Evolutionary conservation across 2,113 vertebrate genomes (phyloP).

Genomic region (Thinocorus orbignyianus): DNA sequence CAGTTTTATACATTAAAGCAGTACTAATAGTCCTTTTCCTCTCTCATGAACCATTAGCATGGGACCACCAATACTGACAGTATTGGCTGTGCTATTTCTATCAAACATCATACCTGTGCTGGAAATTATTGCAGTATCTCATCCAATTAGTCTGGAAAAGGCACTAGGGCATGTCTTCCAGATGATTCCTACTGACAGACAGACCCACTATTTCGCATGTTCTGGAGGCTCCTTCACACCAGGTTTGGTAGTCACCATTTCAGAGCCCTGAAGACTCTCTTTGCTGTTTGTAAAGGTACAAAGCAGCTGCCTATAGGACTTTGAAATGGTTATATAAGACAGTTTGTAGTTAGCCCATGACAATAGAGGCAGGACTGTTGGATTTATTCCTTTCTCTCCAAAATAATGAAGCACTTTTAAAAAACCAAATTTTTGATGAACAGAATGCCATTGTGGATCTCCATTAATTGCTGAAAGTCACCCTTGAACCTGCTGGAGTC

Average conservation of each 20-base stretch:
- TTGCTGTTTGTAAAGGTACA: neutral
- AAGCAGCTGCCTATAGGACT: neutral
- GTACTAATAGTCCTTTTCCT: neutral
- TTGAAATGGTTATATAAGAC: neutral
- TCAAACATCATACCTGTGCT: neutral
- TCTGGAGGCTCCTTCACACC: neutral
- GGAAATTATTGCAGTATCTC: neutral
- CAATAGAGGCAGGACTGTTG: neutral
- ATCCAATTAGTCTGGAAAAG: constrained; percentile 7
- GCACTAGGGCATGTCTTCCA: neutral
- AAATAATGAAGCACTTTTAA: neutral
- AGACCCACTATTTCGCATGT: neutral
- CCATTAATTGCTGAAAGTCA: neutral
- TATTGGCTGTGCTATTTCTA: constrained; percentile 5
- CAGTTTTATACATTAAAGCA: neutral
- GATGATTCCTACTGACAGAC: neutral
- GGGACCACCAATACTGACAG: neutral
- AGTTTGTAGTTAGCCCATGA: neutral
- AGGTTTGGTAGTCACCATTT: neutral
- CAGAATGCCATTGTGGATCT: neutral
- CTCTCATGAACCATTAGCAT: neutral
- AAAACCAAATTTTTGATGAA: neutral
- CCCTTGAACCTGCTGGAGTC: neutral
- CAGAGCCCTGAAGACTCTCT: neutral
- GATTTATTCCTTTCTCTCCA: neutral